Evolutionary conservation across 2,888 invertebrate species (phyloP).

Genomic region (Bhutanitis thaidina): DNA sequence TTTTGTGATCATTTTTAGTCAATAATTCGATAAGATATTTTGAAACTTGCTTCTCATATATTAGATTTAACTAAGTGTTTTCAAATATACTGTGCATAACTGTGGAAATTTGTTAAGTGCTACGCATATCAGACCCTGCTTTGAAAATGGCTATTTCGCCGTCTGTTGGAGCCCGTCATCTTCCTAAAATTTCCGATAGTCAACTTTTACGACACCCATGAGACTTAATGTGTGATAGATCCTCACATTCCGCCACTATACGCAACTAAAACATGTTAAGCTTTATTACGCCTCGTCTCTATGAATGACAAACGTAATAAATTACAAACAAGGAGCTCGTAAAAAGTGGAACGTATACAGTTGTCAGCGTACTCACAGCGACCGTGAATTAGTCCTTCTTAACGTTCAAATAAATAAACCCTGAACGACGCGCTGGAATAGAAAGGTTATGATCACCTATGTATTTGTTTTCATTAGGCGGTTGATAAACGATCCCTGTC

Average conservation of each 20-base stretch:
- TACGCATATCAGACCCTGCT: no score
- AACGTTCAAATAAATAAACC: constrained; percentile 59
- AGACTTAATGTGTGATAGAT: no score
- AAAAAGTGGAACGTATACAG: constrained; percentile 61
- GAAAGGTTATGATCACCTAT: constrained; percentile 28
- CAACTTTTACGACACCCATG: not conserved
- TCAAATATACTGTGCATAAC: no score
- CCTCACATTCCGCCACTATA: not conserved
- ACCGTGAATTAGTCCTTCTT: constrained; percentile 59
- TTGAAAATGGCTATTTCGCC: no score
- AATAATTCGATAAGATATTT: no score
- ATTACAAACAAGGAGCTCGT: constrained; percentile 57
- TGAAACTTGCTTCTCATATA: no score
- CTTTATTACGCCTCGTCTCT: constrained; percentile 49
- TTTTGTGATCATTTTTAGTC: constrained; percentile 28
- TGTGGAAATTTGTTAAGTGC: no score
- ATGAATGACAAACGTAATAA: constrained; percentile 62
- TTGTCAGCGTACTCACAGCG: constrained; percentile 59
- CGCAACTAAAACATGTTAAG: constrained; percentile 34
- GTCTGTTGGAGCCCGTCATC: no score
- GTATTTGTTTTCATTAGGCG: constrained; percentile 36
- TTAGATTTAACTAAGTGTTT: no score
- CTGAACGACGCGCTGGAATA: constrained; percentile 28
- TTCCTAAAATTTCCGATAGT: no score
- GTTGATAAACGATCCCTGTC: constrained; percentile 35